Conservation (phyloP, 2,797 vertebrate genomes). For the Acanthurus leucopareius region DNA sequence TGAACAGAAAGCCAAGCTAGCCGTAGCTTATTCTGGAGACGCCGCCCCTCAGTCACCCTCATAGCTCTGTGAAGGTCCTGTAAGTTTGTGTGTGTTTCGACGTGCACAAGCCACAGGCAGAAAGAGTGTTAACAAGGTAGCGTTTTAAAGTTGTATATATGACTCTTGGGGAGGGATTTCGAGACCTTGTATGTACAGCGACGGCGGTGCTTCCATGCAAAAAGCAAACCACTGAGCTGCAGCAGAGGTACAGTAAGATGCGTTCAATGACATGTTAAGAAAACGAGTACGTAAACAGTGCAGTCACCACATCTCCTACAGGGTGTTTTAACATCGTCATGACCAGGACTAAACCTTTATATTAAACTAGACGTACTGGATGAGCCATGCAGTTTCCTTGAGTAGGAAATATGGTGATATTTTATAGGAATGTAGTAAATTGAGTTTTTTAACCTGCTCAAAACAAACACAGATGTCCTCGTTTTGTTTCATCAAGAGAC, state of each 20-base stretch:
- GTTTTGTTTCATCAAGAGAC: background rate
- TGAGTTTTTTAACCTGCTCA: slow-evolving; percentile 2
- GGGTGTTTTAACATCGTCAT: background rate
- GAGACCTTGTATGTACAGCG: slow-evolving; percentile 26
- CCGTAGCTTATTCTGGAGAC: slow-evolving; percentile 74
- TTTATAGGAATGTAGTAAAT: background rate
- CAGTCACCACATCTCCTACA: background rate
- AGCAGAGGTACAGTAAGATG: slow-evolving; percentile 7
- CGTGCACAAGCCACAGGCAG: slow-evolving; percentile 54
- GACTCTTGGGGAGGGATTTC: background rate
- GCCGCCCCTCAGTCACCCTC: slow-evolving; percentile 62
- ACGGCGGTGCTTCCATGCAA: slow-evolving; percentile 34
- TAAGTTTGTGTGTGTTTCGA: slow-evolving; percentile 53
- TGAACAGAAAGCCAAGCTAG: slow-evolving; percentile 74
- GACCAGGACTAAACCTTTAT: background rate
- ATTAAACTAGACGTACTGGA: background rate
- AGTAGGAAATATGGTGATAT: slow-evolving; percentile 11
- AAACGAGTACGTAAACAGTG: slow-evolving; percentile 18
- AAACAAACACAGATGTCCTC: background rate
- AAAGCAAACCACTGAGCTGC: slow-evolving; percentile 5
- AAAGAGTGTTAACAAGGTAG: slow-evolving; percentile 69
- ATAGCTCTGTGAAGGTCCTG: slow-evolving; percentile 56
- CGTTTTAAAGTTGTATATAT: slow-evolving; percentile 12
- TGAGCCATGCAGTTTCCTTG: slow-evolving; percentile 19
- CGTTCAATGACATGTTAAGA: background rate